Base-by-base conservation (phyloP, 1,140 invertebrate genomes). In the Diachasma alloeum region DNA sequence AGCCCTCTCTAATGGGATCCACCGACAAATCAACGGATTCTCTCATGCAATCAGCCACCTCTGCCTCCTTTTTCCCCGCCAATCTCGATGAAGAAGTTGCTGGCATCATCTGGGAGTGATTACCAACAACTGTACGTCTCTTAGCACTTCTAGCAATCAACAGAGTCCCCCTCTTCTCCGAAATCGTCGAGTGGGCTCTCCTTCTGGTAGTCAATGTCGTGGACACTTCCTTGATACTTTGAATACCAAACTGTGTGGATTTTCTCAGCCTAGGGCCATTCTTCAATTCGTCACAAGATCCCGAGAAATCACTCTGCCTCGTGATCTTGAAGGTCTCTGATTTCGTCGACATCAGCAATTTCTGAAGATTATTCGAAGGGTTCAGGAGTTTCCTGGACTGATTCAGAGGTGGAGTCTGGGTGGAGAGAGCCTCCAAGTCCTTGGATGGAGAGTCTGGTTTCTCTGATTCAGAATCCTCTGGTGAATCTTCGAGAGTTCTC, bases 261-360 rank as follows among this genome's bases (percentile, higher is more conserved):
- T 31, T 44, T 39, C 70, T 36, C 36, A 75, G 26, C 10, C 46
- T 68, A 13, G 77, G 68, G 11, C 74, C 9, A 31, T 9, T 75
- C 8, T 79, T 74, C 11, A 78, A 10, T 11, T 81, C 78, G 17
- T 82, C 68, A 24, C 75, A 80, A 15, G 74, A 44, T 4, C 71
- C 73, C 15, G 74, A 75, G 81, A 84, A 81, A 67, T 79, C 78
- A 76, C 78, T 84, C 72, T 84, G 79, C 56, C 79, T 77, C 0
- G 39, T 42, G 17, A 78, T 37, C 17, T 70, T 13, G 11, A 11
- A 13, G 11, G 17, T 63, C 8, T 63, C 59, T 5, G 59, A 9
- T 31, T 56, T 56, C 8, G 22, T 13, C 19, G 59, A 63, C 19
- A 24, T 36, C 42, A 31, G 66, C 36, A 48, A 59, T 71, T 42